Conservation (phyloP, 2,888 invertebrate genomes). For the Dioctria rufipes region DNA sequence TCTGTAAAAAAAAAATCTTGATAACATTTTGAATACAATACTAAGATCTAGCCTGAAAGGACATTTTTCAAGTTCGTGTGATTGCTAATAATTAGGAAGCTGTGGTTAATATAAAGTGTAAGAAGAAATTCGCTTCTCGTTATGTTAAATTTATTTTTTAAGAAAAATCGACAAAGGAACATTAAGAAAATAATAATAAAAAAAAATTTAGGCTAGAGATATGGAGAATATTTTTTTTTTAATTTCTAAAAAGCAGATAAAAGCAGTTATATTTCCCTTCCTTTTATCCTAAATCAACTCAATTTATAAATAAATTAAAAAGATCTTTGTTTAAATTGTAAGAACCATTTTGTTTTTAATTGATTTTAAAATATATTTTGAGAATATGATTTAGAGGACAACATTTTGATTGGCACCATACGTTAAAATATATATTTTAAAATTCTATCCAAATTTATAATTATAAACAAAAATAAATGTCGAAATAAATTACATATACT, state of each 20-base stretch:
- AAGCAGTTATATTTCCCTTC: not conserved
- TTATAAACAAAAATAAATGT: no score
- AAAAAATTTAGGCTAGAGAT: not conserved
- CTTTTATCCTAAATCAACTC: not conserved
- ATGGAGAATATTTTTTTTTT: no score
- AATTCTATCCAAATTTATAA: no score
- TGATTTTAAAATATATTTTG: no score
- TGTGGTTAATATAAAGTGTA: conserved; percentile 35
- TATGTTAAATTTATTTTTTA: conserved; percentile 34
- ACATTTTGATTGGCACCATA: no score
- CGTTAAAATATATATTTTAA: no score
- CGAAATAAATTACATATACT: no score
- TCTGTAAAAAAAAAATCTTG: not conserved
- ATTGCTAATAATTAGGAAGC: conserved; percentile 24
- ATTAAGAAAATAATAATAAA: conserved; percentile 7
- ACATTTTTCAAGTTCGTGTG: conserved; percentile 21
- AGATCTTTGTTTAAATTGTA: not conserved
- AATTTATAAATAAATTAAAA: not conserved
- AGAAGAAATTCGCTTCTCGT: conserved; percentile 21
- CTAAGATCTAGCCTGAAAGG: conserved; percentile 6
- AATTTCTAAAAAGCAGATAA: no score
- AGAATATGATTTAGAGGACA: no score
- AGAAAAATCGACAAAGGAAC: conserved; percentile 3
- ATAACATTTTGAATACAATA: no score
- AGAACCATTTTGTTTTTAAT: no score